A percentile compares a stretch with the other conserved stretches of the same genome.
Evolutionary conservation across 2,113 vertebrate genomes (phyloP).

Genomic region (Spea bombifrons): DNA sequence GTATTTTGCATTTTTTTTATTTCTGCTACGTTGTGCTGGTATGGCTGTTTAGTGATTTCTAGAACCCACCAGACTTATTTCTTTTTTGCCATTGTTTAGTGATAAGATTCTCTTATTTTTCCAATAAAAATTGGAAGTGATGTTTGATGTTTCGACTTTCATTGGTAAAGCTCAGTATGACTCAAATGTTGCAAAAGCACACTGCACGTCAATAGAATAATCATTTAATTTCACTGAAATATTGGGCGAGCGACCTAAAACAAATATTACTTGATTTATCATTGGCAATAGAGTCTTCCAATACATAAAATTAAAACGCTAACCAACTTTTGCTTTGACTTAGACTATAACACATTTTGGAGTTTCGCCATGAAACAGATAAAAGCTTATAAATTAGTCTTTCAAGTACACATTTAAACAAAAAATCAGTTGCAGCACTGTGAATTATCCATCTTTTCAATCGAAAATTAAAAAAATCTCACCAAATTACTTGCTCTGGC

Average conservation of each 20-base stretch:
- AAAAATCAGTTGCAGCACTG: not conserved
- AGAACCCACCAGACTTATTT: too few relatives aligned
- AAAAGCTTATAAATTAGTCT: constrained; percentile 18
- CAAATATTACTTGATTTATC: not conserved
- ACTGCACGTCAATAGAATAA: not conserved
- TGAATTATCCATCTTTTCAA: constrained; percentile 14
- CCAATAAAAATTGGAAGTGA: not conserved
- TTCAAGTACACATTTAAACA: constrained; percentile 21
- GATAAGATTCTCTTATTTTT: too few relatives aligned
- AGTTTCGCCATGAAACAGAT: constrained; percentile 6
- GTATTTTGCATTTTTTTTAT: too few relatives aligned
- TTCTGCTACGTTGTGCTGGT: too few relatives aligned
- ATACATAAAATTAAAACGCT: not conserved
- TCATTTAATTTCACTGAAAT: not conserved
- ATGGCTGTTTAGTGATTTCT: too few relatives aligned
- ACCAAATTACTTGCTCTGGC: not conserved
- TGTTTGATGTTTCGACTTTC: not conserved
- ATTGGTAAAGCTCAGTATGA: not conserved
- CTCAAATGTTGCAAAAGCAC: not conserved
- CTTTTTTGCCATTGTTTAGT: too few relatives aligned
- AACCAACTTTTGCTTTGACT: constrained; percentile 17
- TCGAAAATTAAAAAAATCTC: not conserved
- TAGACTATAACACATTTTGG: constrained; percentile 15
- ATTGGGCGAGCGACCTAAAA: not conserved
- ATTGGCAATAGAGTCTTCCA: not conserved